Evolutionary conservation across 1,140 invertebrate species (phyloP).

Genomic region (Calosoma granatense): DNA sequence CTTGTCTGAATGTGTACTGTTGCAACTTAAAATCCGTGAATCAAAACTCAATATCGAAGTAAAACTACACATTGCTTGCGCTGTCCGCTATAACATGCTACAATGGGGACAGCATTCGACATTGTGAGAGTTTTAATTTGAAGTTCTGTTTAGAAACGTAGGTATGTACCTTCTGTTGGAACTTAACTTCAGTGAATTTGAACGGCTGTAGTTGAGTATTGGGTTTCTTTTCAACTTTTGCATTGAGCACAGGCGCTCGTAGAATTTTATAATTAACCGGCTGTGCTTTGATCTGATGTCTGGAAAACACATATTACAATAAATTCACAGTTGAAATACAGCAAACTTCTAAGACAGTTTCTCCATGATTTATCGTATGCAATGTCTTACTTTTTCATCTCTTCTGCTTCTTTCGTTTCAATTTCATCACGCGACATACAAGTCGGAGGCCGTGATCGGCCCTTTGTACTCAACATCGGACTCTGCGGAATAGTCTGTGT

Average conservation of each 20-base stretch:
- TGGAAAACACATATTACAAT: conserved; percentile 12
- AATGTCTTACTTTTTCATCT: conserved; percentile 27
- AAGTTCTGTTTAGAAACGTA: too few species aligned
- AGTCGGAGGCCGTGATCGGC: conserved; percentile 23
- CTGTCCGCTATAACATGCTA: too few species aligned
- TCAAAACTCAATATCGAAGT: too few species aligned
- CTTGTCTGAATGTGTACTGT: too few species aligned
- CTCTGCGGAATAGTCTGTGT: conserved; percentile 34
- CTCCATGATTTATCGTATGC: not conserved
- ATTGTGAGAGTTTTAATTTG: too few species aligned
- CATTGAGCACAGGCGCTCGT: conserved; percentile 18
- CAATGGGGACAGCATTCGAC: too few species aligned
- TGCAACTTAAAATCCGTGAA: too few species aligned
- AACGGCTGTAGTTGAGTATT: conserved; percentile 25
- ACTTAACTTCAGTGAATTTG: conserved; percentile 24
- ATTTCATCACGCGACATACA: conserved; percentile 29
- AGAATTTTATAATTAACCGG: conserved; percentile 28
- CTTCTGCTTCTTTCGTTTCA: conserved; percentile 30
- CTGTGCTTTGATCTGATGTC: conserved; percentile 28
- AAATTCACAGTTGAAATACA: conserved; percentile 6
- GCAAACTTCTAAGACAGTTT: conserved; percentile 8
- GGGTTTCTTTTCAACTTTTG: conserved; percentile 19
- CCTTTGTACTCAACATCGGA: conserved; percentile 34
- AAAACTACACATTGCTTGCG: too few species aligned
- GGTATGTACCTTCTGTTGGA: too few species aligned